phyloP scores from a whole-genome alignment of 2,113 vertebrate species.

The Rhinopithecus roxellana region DNA sequence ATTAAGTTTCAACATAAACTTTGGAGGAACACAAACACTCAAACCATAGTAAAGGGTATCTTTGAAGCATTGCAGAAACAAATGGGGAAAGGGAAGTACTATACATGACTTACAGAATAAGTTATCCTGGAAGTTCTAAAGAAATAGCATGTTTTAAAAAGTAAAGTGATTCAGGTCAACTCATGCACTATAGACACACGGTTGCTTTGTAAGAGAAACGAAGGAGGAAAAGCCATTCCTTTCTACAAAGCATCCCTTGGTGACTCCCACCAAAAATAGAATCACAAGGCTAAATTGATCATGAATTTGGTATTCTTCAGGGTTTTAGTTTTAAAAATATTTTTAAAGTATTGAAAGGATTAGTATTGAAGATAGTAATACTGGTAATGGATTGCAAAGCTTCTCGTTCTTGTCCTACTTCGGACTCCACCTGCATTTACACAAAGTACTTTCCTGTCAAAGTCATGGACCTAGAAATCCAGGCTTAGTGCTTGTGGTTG shows the following conservation, averaged over 20 bases:
- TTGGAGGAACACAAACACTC: not conserved
- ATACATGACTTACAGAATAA: not conserved
- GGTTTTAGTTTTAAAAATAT: slow-evolving; percentile 32
- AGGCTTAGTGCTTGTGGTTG: not conserved
- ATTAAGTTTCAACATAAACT: not conserved
- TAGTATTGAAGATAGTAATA: slow-evolving; percentile 23
- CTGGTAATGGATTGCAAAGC: slow-evolving; percentile 56
- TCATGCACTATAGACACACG: not conserved
- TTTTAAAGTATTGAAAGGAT: not conserved
- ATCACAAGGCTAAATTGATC: not conserved
- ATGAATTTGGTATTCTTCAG: slow-evolving; percentile 9
- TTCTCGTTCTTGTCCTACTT: slow-evolving; percentile 55
- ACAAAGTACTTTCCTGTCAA: slow-evolving; percentile 27
- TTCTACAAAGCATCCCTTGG: not conserved
- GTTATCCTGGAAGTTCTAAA: not conserved
- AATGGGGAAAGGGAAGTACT: not conserved
- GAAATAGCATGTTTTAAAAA: not conserved
- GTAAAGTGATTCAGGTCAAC: not conserved
- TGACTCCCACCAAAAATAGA: slow-evolving; percentile 24
- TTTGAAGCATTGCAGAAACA: not conserved
- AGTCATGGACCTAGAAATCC: not conserved
- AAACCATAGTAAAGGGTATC: not conserved
- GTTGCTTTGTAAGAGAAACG: not conserved
- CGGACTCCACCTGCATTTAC: slow-evolving; percentile 44
- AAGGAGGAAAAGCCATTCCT: not conserved